Evolutionary conservation across 2,113 vertebrate species (phyloP), one percentile per base, ranked within the genome.

Genomic region (Cynocephalus volans): DNA sequence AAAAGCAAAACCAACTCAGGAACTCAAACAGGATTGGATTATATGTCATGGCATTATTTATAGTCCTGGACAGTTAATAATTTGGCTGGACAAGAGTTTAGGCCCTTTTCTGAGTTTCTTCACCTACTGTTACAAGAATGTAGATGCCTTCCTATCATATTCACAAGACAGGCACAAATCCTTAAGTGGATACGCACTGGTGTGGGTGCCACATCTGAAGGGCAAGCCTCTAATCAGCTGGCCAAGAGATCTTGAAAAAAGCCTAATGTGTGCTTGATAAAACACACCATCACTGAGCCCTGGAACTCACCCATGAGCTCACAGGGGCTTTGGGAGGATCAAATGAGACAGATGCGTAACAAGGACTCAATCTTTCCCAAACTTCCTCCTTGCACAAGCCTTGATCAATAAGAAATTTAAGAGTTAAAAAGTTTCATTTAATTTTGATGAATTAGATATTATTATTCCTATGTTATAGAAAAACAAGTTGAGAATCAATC

Each of bases 331-430:
- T n/a, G 33, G 13, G 28, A 77, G 75, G 31, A 26, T 8, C 23
- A 70, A 19, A 80, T 12, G 69, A 88, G 12, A 24, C 1, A 45
- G n/a, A 26, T 11, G 17, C 0, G 1, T 33, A 73, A 48, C 73
- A 82, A 96, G 26, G 48, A 31, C 65, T 36, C 10, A 1, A 11
- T 76, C 73, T 67, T 62, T 52, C 87, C 62, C 73, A 62, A 41
- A 84, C 69, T 19, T 67, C 86, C 45, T 90, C 89, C 83, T 54
- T 75, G 69, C 26, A 52, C 14, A 65, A 36, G 75, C 48, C 76
- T 81, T 60, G 58, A 31, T 52, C 15, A 31, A 73, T 33, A 94
- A 90, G 58, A 84, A 92, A 96, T 36, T 11, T 24, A 50, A 85
- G n/a, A 52, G 19, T 13, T 28, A 41, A 54, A 50, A 26, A 4